A percentile compares a stretch with the other conserved stretches of the same genome.
Conservation (phyloP, 2,113 vertebrate genomes). For the Argyrosomus japonicus region DNA sequence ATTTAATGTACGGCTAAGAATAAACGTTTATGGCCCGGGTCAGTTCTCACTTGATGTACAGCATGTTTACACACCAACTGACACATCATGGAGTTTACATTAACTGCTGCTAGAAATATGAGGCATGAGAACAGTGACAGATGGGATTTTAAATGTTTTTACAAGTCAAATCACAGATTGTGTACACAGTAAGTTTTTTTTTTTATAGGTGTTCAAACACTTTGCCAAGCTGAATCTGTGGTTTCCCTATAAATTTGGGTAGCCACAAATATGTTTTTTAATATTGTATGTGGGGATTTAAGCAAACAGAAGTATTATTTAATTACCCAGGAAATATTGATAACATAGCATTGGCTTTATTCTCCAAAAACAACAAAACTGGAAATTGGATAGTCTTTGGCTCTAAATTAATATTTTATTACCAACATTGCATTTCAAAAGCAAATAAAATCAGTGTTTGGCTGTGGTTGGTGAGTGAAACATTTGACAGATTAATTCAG, state of each 20-base stretch:
- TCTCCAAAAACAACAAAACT: constrained; percentile 31
- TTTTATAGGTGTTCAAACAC: not conserved
- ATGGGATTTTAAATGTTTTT: constrained; percentile 1
- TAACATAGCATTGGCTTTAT: not conserved
- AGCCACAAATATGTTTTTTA: constrained; percentile 11
- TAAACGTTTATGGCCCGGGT: too few relatives aligned
- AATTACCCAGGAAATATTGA: constrained; percentile 18
- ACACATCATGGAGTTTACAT: too few relatives aligned
- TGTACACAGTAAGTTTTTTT: not conserved
- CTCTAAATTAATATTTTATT: constrained; percentile 25
- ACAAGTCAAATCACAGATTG: not conserved
- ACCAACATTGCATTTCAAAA: constrained; percentile 14
- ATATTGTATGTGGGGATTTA: constrained; percentile 17
- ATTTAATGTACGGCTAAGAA: too few relatives aligned
- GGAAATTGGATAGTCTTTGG: constrained; percentile 14
- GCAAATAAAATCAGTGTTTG: constrained; percentile 15
- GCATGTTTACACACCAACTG: too few relatives aligned
- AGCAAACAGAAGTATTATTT: constrained; percentile 31
- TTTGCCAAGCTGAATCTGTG: not conserved
- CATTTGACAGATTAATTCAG: constrained; percentile 15
- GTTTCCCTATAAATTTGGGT: constrained; percentile 1
- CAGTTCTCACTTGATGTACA: too few relatives aligned
- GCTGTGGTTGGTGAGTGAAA: constrained; percentile 27
- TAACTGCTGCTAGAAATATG: not conserved
- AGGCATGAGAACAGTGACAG: not conserved